Percentiles rank a stretch among this genome's conserved stretches.
Evolutionary conservation across 2,113 vertebrate species (phyloP).

Genomic region (Calidris pygmaea): DNA sequence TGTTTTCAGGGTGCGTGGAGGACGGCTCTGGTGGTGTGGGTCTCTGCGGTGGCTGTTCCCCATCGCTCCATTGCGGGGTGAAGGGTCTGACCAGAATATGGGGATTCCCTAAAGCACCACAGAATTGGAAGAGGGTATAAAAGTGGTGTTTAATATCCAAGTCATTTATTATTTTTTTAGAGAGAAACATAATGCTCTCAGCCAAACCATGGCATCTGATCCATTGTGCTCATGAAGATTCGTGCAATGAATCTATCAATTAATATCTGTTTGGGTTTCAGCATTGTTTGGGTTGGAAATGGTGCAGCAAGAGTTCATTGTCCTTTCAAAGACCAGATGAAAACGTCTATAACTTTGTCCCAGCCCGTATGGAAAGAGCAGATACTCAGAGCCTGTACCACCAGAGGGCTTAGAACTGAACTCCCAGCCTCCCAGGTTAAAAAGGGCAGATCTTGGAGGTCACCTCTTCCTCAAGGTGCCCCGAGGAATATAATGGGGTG

Average conservation of each 20-base stretch:
- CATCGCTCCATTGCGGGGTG: not conserved
- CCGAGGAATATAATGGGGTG: not conserved
- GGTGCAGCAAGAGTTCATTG: conserved; percentile 1
- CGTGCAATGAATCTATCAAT: not conserved
- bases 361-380: not conserved
- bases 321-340: not conserved
- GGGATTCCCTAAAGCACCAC: not conserved
- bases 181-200: not conserved
- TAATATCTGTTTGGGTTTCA: not conserved
- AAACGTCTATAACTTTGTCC: conserved; percentile 11
- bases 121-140: not conserved
- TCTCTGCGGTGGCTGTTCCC: not conserved
- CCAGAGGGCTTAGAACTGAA: not conserved
- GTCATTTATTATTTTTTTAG: not conserved
- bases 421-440: not conserved
- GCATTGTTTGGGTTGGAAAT: not conserved
- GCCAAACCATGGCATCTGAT: not conserved
- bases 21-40: not conserved
- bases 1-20: not conserved
- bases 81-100: not conserved
- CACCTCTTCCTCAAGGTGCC: not conserved
- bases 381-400: not conserved
- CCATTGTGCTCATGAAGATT: not conserved
- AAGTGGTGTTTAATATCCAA: not conserved
- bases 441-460: not conserved